These are phyloP conservation scores for Ammospiza nelsoni DNA, from an alignment of 2,113 vertebrate species.

Conservation along the genomic window DNA sequence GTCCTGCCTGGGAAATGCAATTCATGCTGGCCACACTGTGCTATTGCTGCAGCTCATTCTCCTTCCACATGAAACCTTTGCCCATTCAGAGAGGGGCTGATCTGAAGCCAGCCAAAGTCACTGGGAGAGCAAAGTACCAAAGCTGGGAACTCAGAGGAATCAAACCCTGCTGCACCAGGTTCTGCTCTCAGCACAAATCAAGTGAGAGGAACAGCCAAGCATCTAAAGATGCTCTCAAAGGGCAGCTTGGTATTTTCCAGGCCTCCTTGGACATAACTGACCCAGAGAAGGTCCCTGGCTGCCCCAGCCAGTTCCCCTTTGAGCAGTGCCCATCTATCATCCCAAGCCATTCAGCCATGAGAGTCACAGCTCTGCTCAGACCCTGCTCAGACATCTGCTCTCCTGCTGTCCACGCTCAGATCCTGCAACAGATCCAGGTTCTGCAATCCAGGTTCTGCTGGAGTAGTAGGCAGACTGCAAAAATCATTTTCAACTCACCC, in stretches of 20 bases:
- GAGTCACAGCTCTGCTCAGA: background rate
- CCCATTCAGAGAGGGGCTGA: background rate
- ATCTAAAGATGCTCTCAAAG: conserved; percentile 17
- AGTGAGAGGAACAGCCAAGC: background rate
- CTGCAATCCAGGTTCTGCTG: background rate
- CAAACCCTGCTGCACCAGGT: background rate
- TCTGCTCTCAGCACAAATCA: background rate
- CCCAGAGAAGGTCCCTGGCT: background rate
- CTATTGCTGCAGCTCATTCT: background rate
- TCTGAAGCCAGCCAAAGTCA: conserved; percentile 9
- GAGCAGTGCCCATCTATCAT: background rate
- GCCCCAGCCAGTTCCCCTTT: background rate
- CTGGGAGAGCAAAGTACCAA: background rate
- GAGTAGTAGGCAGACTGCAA: background rate
- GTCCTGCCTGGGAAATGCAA: background rate
- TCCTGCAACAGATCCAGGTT: background rate
- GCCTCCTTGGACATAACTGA: background rate
- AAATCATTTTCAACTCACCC: background rate
- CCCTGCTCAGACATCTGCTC: background rate
- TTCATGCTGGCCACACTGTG: background rate
- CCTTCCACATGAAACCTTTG: background rate
- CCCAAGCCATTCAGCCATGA: background rate
- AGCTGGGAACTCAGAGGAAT: background rate
- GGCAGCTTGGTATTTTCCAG: conserved; percentile 1
- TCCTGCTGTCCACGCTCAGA: background rate